Evolutionary conservation across 2,888 invertebrate genomes (phyloP), one percentile per base, ranked within the genome.

Genomic region (Andricus quercusramuli): DNA sequence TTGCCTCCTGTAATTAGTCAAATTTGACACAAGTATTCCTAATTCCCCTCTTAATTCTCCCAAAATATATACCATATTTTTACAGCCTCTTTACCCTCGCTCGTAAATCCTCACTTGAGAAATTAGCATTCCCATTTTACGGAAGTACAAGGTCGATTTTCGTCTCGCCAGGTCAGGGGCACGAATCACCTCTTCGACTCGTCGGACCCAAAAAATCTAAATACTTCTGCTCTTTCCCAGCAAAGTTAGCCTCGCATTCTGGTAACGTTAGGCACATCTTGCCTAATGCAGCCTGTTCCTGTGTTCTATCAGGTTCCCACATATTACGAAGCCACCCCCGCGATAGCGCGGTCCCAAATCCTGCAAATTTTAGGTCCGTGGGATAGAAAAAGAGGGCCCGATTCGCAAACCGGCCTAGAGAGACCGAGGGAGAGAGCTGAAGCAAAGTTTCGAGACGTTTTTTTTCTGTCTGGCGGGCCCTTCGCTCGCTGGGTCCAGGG

Each of bases 401-500:
- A 68, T 29, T 64, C 22, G 17, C 65, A 66, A 51, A 44, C 32
- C 44, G 62, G 77, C 78, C 47, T 41, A 76, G 82, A 56, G 83
- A 80, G 81, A 81, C 78, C 41, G 67, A 80, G 79, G n/a, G n/a
- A 83, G 82, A 80, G 82, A 81, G 86, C 5, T 74, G 88, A 88
- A 91, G 89, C 90, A 90, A 89, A 89, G 91, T 89, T 91, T 90
- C 90, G 56, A 74, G 68, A 74, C 51, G 74, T 74, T 74, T 92
- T 93, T 93, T 92, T 93, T 93, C 90, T 92, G 92, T 92, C 92
- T 92, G 92, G 92, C 93, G 92, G 93, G 93, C 92, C 93, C 84
- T 83, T 92, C 91, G 91, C 91, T 90, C 88, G 88, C 92, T 92
- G 93, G 93, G 94, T 93, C 93, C 91, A 93, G 94, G 94, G 94